Conservation (phyloP, 2,113 vertebrate species). For the Thamnaconus septentrionalis region DNA sequence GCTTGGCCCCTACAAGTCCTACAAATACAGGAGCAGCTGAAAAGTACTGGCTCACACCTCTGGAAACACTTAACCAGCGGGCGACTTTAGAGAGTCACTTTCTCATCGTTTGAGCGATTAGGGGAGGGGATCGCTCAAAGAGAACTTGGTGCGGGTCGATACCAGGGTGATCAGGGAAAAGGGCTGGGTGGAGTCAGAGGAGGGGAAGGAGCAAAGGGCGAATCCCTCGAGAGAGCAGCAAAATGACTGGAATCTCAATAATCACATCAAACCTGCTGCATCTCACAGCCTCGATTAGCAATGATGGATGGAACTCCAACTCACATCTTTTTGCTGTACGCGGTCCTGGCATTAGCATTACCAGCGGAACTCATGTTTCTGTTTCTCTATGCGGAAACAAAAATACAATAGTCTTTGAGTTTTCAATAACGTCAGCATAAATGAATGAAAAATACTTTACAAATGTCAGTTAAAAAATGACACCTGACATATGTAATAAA, state of each 20-base stretch:
- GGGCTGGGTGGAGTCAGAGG: constrained; percentile 33
- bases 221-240: constrained; percentile 32
- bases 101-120: constrained; percentile 45
- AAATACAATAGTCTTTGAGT: too few relatives aligned
- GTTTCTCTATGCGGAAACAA: too few relatives aligned
- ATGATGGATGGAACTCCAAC: constrained; percentile 32
- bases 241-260: constrained; percentile 69
- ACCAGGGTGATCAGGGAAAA: constrained; percentile 32
- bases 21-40: neutral
- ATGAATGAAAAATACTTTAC: too few relatives aligned
- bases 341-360: too few relatives aligned
- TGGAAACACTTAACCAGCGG: constrained; percentile 7
- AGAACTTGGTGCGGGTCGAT: constrained; percentile 34
- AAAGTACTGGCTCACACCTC: neutral
- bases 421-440: too few relatives aligned
- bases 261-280: constrained; percentile 66
- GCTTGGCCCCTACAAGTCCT: constrained; percentile 3
- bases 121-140: constrained; percentile 12
- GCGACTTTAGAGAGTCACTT: constrained; percentile 29
- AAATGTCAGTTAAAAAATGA: too few relatives aligned
- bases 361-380: too few relatives aligned
- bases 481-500: too few relatives aligned
- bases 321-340: too few relatives aligned
- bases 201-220: constrained; percentile 36
- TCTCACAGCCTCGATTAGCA: constrained; percentile 63